Percentiles rank a stretch among this genome's conserved stretches.
These are phyloP conservation scores for Acleris emargana DNA, from an alignment of 2,888 invertebrate species.

Conservation along the genomic window DNA sequence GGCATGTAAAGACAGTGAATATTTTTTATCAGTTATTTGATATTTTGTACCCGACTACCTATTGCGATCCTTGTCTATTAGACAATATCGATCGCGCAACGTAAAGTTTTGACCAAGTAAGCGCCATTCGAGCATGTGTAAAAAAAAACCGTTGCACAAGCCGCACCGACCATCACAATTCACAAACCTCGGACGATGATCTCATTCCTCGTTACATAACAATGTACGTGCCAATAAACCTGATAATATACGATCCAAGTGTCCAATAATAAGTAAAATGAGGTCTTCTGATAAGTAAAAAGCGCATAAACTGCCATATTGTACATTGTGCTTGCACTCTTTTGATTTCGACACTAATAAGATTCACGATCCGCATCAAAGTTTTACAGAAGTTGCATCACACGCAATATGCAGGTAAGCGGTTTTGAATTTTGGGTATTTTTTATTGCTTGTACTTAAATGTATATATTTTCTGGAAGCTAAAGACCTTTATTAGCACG, in stretches of 20 bases:
- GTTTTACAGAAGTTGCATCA: constrained; percentile 8
- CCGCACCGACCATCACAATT: constrained; percentile 43
- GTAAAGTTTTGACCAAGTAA: constrained; percentile 5
- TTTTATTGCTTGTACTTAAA: not conserved
- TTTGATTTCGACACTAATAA: constrained; percentile 25
- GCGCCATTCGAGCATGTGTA: constrained; percentile 13
- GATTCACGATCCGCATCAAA: constrained; percentile 10
- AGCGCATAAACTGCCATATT: constrained; percentile 25
- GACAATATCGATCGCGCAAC: constrained; percentile 13
- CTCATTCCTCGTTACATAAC: constrained; percentile 54
- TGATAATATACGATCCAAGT: constrained; percentile 47
- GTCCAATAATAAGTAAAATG: constrained; percentile 44
- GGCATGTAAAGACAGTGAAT: no score
- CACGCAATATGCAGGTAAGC: not conserved
- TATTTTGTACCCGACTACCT: no score
- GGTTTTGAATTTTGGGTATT: not conserved
- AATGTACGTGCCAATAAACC: constrained; percentile 53
- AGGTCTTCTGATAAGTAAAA: constrained; percentile 24
- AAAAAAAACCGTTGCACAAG: constrained; percentile 43
- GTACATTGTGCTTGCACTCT: constrained; percentile 12
- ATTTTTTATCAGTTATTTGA: no score
- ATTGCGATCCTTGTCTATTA: not conserved
- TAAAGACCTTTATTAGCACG: no score
- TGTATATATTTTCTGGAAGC: not conserved
- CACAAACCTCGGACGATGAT: constrained; percentile 59